A percentile compares a stretch with the other conserved stretches of the same genome.
Evolutionary conservation across 1,140 invertebrate species (phyloP).

Genomic region (Zaprionus taronus): DNA sequence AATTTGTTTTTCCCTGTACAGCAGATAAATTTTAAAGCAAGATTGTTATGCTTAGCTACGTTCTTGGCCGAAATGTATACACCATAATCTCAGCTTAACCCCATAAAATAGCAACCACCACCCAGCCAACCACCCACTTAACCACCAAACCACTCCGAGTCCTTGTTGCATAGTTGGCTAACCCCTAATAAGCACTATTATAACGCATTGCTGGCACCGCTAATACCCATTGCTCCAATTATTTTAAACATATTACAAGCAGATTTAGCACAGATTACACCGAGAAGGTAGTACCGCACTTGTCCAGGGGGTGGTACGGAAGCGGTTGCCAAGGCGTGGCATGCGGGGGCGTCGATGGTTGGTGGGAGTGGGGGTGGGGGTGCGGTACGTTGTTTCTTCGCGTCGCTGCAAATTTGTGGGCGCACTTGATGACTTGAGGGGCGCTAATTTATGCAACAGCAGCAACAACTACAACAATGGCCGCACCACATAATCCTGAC

Average conservation of each 20-base stretch:
- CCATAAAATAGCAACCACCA: slow-evolving; percentile 1
- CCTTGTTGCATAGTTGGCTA: slow-evolving; percentile 22
- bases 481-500: slow-evolving; percentile 68
- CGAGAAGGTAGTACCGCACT: slow-evolving; percentile 16
- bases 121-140: slow-evolving; percentile 1
- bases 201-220: slow-evolving; percentile 57
- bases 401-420: slow-evolving; percentile 47
- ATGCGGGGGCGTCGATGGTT: too few relatives aligned
- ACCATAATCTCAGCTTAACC: slow-evolving; percentile 19
- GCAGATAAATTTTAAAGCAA: slow-evolving; percentile 6
- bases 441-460: slow-evolving; percentile 73
- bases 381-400: slow-evolving; percentile 19
- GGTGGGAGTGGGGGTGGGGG: not conserved
- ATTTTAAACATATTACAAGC: slow-evolving; percentile 82
- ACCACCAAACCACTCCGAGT: slow-evolving; percentile 19
- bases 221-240: slow-evolving; percentile 74
- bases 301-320: slow-evolving; percentile 3
- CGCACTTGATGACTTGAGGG: slow-evolving; percentile 52
- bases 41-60: slow-evolving; percentile 62
- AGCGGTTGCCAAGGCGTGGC: not conserved
- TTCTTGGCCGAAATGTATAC: not conserved
- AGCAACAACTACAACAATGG: slow-evolving; percentile 49
- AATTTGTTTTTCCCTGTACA: not conserved
- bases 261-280: slow-evolving; percentile 77
- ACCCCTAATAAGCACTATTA: slow-evolving; percentile 68